Conservation (phyloP, 2,113 vertebrate genomes). For the Isurus oxyrinchus region DNA sequence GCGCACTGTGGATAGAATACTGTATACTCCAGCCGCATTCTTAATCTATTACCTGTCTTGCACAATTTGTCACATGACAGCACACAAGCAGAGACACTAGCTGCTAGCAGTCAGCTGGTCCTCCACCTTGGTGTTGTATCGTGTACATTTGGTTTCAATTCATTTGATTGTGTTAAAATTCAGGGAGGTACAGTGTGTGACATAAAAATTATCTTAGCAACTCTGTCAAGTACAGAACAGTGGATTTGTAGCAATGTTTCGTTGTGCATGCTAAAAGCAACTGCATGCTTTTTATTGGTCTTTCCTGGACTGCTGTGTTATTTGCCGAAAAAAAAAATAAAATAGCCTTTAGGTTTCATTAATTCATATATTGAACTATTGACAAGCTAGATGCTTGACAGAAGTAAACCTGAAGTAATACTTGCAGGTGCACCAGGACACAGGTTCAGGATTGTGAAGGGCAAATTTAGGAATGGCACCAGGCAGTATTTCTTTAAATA, state of each 20-base stretch:
- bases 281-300: not conserved
- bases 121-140: not conserved
- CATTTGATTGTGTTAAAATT: conserved; percentile 18
- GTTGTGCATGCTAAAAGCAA: not conserved
- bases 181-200: not conserved
- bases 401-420: not conserved
- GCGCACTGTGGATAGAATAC: not conserved
- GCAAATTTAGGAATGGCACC: not conserved
- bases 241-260: conserved; percentile 12
- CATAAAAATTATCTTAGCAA: not conserved
- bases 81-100: not conserved
- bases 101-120: not conserved
- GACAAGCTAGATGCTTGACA: not conserved
- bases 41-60: not conserved
- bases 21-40: not conserved
- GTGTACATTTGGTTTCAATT: not conserved
- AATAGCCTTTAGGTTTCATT: not conserved
- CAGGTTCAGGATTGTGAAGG: not conserved
- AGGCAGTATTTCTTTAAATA: not conserved
- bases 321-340: not conserved
- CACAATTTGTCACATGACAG: not conserved
- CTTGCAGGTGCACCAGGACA: not conserved
- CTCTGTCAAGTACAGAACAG: not conserved
- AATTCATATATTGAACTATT: not conserved
- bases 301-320: not conserved